Evolutionary conservation across 1,140 invertebrate species (phyloP).

Genomic region (Maconellicoccus hirsutus): DNA sequence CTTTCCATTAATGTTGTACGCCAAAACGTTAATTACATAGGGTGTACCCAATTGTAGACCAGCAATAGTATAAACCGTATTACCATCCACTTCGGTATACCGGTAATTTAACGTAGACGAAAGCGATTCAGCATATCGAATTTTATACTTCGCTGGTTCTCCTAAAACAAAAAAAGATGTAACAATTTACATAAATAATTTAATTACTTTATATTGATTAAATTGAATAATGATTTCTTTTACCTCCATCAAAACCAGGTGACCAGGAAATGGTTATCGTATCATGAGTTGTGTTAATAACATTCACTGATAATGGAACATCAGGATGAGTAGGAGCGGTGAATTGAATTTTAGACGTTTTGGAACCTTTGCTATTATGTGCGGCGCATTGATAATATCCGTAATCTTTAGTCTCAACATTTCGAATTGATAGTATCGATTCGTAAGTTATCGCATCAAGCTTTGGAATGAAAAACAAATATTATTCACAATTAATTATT

Average conservation of each 20-base stretch:
- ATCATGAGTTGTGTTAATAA: constrained; percentile 79
- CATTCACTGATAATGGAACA: constrained; percentile 58
- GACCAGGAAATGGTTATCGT: constrained; percentile 76
- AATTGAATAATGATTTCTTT: constrained; percentile 32
- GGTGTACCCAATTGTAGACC: constrained; percentile 70
- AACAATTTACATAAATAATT: not conserved
- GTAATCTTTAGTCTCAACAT: constrained; percentile 74
- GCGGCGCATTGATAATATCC: constrained; percentile 81
- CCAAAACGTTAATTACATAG: constrained; percentile 80
- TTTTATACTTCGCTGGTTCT: constrained; percentile 58
- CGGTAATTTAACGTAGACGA: constrained; percentile 27
- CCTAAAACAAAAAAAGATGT: not conserved
- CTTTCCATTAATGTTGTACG: constrained; percentile 71
- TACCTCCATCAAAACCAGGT: constrained; percentile 89
- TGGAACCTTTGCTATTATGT: constrained; percentile 71
- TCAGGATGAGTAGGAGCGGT: constrained; percentile 81
- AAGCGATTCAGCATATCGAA: constrained; percentile 53
- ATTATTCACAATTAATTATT: not conserved
- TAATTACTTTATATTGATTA: not conserved
- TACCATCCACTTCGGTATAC: constrained; percentile 26
- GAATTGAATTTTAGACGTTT: constrained; percentile 59
- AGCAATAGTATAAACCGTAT: constrained; percentile 52
- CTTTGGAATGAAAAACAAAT: constrained; percentile 34
- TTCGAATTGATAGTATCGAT: constrained; percentile 64
- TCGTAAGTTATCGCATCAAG: constrained; percentile 58